Evolutionary conservation across 2,797 vertebrate species (phyloP).

Genomic region (Pangasius krempfi): DNA sequence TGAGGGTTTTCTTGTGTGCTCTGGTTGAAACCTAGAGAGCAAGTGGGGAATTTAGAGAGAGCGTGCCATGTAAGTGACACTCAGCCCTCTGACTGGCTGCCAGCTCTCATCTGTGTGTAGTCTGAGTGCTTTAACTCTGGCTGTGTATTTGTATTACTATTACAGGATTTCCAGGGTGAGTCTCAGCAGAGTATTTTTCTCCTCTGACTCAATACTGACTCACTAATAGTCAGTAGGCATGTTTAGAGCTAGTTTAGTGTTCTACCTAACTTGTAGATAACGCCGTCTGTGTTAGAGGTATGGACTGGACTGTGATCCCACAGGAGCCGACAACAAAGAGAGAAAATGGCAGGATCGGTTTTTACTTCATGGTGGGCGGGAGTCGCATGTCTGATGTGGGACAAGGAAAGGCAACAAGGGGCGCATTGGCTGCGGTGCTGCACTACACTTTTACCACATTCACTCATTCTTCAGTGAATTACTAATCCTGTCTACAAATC

Average conservation of each 20-base stretch:
- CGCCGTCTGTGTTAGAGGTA: neutral
- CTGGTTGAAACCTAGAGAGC: neutral
- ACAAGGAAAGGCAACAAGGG: neutral
- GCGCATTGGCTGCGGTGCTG: neutral
- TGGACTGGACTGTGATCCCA: neutral
- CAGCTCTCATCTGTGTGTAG: neutral
- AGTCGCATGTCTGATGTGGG: neutral
- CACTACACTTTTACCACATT: neutral
- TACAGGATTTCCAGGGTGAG: neutral
- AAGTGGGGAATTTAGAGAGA: slow-evolving; percentile 18
- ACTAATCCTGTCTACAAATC: neutral
- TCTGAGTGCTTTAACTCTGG: neutral
- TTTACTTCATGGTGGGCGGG: neutral
- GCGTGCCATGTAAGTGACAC: neutral
- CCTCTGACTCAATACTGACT: neutral
- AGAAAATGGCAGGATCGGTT: neutral
- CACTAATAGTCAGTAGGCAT: neutral
- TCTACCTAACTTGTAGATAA: neutral
- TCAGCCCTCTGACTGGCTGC: neutral
- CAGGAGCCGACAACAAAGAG: neutral
- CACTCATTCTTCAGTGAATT: neutral
- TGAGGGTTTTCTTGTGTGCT: slow-evolving; percentile 8
- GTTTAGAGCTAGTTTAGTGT: neutral
- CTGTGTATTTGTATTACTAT: neutral
- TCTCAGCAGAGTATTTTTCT: neutral